Base-by-base conservation (phyloP, 1,140 invertebrate genomes). In the Zaprionus nigranus region DNA sequence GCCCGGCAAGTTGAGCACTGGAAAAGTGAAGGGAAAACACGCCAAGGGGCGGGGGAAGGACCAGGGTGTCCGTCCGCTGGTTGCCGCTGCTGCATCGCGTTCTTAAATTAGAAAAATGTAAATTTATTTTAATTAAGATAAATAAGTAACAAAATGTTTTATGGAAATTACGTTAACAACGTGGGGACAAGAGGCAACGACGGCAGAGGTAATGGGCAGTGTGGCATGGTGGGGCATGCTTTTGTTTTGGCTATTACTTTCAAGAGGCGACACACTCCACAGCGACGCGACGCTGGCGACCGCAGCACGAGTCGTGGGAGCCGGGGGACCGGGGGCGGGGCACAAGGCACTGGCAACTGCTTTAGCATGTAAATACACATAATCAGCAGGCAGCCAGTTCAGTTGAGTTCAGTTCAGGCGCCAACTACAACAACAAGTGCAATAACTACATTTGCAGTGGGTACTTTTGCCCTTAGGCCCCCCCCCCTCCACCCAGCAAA, bases 121-220 rank as follows among this genome's bases (percentile, higher is more conserved):
- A 92, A 92, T 92, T 92, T 92, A 92, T 92, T 92, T 92, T 92
- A 92, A 92, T 92, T 92, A 92, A 92, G 87, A 92, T 91, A 91
- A 92, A 92, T 92, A 92, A 92, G 91, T 91, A 92, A 92, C 91
- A 91, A 92, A 92, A 91, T 92, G 91, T 92, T 92, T 92, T 91
- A 92, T 91, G 91, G 85, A 92, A 92, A 92, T 92, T 92, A 84
- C 80, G 82, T 91, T 92, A 92, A 84, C 83, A 74, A 74, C 72
- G 87, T 79, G 79, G 75, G 57, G 85, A 85, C 78, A 76, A 68
- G 80, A 7, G 30, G 30, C 30, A 34, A 11, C 30, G 30, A 9
- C 2, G 40, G 40, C 68, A 74, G 57, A 60, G 53, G 57, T 70
- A 67, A 64, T 60, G 75, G 62, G 43, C 30, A 62, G 53, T 62